These are phyloP conservation scores for Helicoverpa armigera DNA, from an alignment of 1,140 invertebrate species.

Conservation along the genomic window DNA sequence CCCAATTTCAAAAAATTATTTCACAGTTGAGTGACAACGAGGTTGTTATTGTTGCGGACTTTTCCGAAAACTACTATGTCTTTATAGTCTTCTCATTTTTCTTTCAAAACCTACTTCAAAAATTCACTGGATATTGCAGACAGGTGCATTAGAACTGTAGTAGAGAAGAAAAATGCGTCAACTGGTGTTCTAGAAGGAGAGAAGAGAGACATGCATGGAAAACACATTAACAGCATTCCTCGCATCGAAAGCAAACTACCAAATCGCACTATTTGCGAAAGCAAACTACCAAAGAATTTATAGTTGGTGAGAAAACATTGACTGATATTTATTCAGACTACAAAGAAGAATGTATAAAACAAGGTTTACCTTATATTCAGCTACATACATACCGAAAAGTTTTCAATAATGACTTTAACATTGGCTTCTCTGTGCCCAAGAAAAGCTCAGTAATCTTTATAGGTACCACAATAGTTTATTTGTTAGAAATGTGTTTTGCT, in stretches of 20 bases:
- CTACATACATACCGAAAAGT: background rate
- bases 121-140: conserved; percentile 56
- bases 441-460: conserved; percentile 1
- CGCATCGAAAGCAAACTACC: background rate
- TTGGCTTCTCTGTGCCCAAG: background rate
- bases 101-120: conserved; percentile 59
- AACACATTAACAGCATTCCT: conserved; percentile 3
- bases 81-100: no score
- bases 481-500: conserved; percentile 1
- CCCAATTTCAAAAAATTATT: background rate
- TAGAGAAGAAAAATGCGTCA: conserved; percentile 34
- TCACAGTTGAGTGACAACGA: background rate
- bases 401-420: background rate
- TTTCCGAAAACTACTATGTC: background rate
- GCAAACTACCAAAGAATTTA: background rate
- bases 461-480: conserved; percentile 3
- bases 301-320: background rate
- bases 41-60: background rate
- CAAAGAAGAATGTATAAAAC: background rate
- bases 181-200: background rate
- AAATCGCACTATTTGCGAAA: background rate
- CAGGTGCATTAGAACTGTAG: conserved; percentile 56
- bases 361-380: background rate
- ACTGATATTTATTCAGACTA: background rate
- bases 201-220: background rate